A percentile compares a stretch with the other conserved stretches of the same genome.
phyloP scores from a whole-genome alignment of 1,140 invertebrate species.

The Drosophila orena region DNA sequence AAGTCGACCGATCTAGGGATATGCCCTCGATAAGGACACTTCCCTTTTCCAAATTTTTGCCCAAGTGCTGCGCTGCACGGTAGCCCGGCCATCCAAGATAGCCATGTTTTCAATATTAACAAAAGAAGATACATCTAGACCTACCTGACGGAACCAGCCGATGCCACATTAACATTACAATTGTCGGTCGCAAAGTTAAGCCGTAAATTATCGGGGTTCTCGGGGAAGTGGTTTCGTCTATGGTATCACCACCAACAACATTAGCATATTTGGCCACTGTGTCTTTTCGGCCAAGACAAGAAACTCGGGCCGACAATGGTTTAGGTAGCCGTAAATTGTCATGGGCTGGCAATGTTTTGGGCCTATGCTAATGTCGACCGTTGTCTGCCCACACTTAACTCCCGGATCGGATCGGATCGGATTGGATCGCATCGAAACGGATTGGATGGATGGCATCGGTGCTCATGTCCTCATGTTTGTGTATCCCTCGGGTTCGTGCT shows the following conservation, averaged over 20 bases:
- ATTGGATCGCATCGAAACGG: not conserved
- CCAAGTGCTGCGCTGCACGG: constrained; percentile 47
- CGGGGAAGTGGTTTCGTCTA: constrained; percentile 26
- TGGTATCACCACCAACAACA: constrained; percentile 52
- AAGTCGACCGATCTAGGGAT: constrained; percentile 24
- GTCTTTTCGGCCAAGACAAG: constrained; percentile 20
- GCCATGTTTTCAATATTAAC: constrained; percentile 5
- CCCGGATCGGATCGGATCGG: constrained; percentile 17
- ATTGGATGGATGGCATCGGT: constrained; percentile 1
- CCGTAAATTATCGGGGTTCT: constrained; percentile 63
- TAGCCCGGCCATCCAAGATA: not conserved
- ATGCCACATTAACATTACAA: constrained; percentile 65
- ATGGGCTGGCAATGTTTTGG: constrained; percentile 41
- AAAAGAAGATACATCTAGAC: constrained; percentile 33
- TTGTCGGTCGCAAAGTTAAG: constrained; percentile 48
- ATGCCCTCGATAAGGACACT: constrained; percentile 43
- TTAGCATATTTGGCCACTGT: constrained; percentile 78
- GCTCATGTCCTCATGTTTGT: constrained; percentile 14
- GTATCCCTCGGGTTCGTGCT: constrained; percentile 54
- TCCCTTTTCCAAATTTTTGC: constrained; percentile 39
- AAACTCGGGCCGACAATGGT: constrained; percentile 47
- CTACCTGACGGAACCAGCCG: constrained; percentile 43
- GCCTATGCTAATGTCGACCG: constrained; percentile 48
- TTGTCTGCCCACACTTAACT: constrained; percentile 53
- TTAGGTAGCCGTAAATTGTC: constrained; percentile 68